Evolutionary conservation across 1,140 invertebrate species (phyloP).

Genomic region (Meloidogyne hapla): DNA sequence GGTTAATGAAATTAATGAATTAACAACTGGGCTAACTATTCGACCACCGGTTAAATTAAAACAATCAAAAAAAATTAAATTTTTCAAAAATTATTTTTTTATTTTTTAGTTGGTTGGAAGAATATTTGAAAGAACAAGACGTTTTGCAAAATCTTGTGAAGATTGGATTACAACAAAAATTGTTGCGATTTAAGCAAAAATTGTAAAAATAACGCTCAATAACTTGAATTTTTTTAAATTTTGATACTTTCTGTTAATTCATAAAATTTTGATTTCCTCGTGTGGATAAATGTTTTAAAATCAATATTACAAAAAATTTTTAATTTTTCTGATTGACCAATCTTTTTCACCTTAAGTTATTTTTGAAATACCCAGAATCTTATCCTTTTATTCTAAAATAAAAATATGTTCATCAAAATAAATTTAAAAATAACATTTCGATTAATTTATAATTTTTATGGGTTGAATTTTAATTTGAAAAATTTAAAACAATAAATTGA

Average conservation of each 20-base stretch:
- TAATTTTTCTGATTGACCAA: too few relatives aligned
- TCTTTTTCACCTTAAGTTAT: too few relatives aligned
- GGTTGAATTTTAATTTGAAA: too few relatives aligned
- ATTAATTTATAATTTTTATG: too few relatives aligned
- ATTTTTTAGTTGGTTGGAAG: slow-evolving; percentile 27
- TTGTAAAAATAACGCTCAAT: neutral
- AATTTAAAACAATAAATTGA: too few relatives aligned
- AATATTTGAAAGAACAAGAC: slow-evolving; percentile 47
- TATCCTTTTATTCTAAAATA: too few relatives aligned
- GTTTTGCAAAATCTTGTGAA: slow-evolving; percentile 59
- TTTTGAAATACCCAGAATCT: too few relatives aligned
- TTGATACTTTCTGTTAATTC: neutral
- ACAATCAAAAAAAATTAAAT: neutral
- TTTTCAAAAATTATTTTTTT: neutral
- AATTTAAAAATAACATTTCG: too few relatives aligned
- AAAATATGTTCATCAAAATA: too few relatives aligned
- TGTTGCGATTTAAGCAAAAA: slow-evolving; percentile 37
- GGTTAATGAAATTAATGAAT: slow-evolving; percentile 15
- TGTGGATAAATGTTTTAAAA: too few relatives aligned
- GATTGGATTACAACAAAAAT: slow-evolving; percentile 47
- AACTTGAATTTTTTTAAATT: neutral
- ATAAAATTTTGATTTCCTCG: slow-evolving; percentile 8
- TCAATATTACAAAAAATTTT: too few relatives aligned
- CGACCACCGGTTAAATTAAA: neutral
- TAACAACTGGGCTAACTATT: slow-evolving; percentile 20